Percentiles rank a stretch among this genome's conserved stretches.
Conservation (phyloP, 2,797 vertebrate species). For the Babyrousa celebensis region DNA sequence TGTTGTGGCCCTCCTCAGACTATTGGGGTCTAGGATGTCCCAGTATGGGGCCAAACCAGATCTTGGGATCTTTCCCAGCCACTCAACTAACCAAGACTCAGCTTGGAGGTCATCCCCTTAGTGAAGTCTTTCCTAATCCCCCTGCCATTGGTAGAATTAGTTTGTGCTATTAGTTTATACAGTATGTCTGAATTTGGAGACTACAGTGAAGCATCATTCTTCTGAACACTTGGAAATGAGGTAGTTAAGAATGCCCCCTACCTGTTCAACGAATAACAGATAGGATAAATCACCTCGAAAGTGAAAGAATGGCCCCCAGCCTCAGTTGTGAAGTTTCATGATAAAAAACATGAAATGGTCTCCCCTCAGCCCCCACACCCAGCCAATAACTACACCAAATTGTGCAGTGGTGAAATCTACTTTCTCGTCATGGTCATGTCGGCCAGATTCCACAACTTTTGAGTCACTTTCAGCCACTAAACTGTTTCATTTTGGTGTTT, state of each 20-base stretch:
- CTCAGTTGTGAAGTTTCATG: neutral
- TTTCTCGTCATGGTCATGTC: neutral
- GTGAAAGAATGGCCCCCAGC: neutral
- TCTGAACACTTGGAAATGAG: neutral
- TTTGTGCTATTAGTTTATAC: neutral
- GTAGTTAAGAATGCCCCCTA: neutral
- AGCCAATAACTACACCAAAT: neutral
- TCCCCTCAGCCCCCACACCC: too few relatives aligned
- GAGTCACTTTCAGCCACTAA: neutral
- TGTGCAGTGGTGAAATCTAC: neutral
- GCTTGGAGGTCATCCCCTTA: neutral
- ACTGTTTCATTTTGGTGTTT: neutral
- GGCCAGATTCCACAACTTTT: neutral
- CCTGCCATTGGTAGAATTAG: neutral
- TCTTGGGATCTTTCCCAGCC: neutral
- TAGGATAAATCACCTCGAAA: neutral
- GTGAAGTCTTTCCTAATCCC: neutral
- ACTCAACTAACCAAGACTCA: slow-evolving; percentile 7
- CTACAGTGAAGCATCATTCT: neutral
- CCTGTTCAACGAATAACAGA: neutral
- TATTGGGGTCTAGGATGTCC: neutral
- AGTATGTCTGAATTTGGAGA: neutral
- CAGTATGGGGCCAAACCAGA: neutral
- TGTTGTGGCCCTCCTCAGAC: neutral
- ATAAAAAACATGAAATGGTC: neutral